Evolutionary conservation across 1,140 invertebrate genomes (phyloP).

Genomic region (Paralvinella palmiformis): DNA sequence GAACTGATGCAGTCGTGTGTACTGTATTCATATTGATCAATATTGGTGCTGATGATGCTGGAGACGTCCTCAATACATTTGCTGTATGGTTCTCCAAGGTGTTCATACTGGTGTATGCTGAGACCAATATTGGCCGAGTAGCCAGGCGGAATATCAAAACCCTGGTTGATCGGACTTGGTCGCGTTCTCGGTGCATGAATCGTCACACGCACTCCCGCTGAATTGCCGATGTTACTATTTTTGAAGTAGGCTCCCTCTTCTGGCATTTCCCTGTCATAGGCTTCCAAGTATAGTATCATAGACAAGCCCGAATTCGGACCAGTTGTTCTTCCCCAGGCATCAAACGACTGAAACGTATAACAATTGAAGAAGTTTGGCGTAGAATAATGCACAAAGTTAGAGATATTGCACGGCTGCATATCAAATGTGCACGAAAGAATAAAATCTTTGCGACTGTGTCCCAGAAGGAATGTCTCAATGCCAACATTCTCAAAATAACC

Average conservation of each 20-base stretch:
- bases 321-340: not conserved
- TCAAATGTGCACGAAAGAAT: constrained; percentile 1
- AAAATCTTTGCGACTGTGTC: not conserved
- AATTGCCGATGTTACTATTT: not conserved
- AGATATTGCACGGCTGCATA: not conserved
- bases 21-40: not conserved
- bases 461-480: not conserved
- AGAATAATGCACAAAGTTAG: not conserved
- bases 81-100: not conserved
- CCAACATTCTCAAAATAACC: constrained; percentile 8
- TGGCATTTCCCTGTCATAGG: not conserved
- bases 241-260: not conserved
- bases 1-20: not conserved
- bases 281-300: constrained; percentile 1
- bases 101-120: not conserved
- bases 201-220: not conserved
- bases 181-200: not conserved
- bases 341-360: not conserved
- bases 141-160: constrained; percentile 2
- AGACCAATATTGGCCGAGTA: not conserved
- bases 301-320: not conserved
- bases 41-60: not conserved
- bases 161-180: not conserved
- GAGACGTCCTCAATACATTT: not conserved
- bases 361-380: constrained; percentile 4